phyloP scores from a whole-genome alignment of 2,113 vertebrate genomes.

The Callocephalon fimbriatum region DNA sequence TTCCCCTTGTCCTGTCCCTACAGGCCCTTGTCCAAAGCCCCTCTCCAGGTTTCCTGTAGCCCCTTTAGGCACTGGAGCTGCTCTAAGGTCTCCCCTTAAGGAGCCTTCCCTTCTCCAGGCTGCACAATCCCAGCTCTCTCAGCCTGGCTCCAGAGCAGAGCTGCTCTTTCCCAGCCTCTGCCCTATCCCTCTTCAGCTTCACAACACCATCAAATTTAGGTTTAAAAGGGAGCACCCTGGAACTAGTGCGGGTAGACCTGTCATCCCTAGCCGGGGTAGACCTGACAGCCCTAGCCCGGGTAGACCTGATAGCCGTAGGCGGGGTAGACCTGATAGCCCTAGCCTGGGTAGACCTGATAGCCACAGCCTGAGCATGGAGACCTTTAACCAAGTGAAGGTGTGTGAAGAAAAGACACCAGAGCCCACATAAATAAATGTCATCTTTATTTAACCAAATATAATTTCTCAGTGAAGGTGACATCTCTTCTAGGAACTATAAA shows the following conservation, averaged over 20 bases:
- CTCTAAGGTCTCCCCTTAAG: neutral
- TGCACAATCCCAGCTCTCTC: neutral
- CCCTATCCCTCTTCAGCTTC: neutral
- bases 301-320: too few species aligned
- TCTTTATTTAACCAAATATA: constrained; percentile 87
- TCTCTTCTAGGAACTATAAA: constrained; percentile 81
- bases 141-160: neutral
- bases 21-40: too few species aligned
- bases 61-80: too few species aligned
- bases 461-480: constrained; percentile 80
- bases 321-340: too few species aligned
- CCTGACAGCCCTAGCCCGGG: too few species aligned
- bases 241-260: too few species aligned
- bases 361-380: too few species aligned
- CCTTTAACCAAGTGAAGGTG: accelerated
- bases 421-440: constrained; percentile 79
- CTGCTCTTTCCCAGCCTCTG: neutral
- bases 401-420: neutral
- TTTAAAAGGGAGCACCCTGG: neutral
- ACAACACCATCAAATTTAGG: neutral
- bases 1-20: too few species aligned
- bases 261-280: too few species aligned
- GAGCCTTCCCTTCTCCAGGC: neutral
- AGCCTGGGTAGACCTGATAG: too few species aligned
- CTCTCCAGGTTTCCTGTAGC: too few species aligned